Evolutionary conservation across 1,140 invertebrate genomes (phyloP).

Genomic region (Drosophila ogumai): DNA sequence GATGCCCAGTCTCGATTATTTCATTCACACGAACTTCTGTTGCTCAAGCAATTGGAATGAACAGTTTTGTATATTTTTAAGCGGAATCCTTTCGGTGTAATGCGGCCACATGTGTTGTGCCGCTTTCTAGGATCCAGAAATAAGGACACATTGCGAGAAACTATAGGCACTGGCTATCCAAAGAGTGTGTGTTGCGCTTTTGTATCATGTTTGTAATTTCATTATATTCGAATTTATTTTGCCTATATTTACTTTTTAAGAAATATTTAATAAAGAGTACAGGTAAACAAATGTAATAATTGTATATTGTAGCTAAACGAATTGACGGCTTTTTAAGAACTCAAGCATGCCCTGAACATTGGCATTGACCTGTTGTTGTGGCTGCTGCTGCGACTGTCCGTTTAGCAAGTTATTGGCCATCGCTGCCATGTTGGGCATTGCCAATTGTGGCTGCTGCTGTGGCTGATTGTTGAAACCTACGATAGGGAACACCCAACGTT

Average conservation of each 20-base stretch:
- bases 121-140: not conserved
- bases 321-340: constrained; percentile 84
- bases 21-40: constrained; percentile 29
- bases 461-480: constrained; percentile 69
- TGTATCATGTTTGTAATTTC: constrained; percentile 39
- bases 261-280: constrained; percentile 74
- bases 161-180: not conserved
- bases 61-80: constrained; percentile 9
- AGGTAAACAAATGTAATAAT: constrained; percentile 74
- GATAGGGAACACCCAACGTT: not conserved
- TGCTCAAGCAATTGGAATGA: constrained; percentile 23
- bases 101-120: not conserved
- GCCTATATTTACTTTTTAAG: constrained; percentile 70
- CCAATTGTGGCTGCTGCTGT: constrained; percentile 65
- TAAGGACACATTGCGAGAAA: constrained; percentile 11
- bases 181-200: constrained; percentile 1
- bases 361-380: constrained; percentile 78
- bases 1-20: constrained; percentile 41
- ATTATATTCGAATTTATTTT: constrained; percentile 76
- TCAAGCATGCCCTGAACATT: constrained; percentile 84
- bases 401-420: constrained; percentile 76
- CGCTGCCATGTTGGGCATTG: constrained; percentile 58
- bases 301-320: constrained; percentile 73
- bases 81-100: not conserved
- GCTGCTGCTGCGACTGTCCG: constrained; percentile 70